phyloP scores from a whole-genome alignment of 2,888 invertebrate genomes.

The Platerodrilus igneus region DNA sequence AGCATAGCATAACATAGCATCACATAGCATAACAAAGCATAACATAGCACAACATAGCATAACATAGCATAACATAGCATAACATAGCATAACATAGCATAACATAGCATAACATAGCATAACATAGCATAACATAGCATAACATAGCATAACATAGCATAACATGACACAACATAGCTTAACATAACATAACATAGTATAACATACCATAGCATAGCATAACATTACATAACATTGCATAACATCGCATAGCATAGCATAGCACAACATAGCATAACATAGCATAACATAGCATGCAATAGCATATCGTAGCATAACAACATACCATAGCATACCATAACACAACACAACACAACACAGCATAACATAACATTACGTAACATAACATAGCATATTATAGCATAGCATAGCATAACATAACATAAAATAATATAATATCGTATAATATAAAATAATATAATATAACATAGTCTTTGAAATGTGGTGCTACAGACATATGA shows the following conservation, averaged over 20 bases:
- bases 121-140: conserved; percentile 1
- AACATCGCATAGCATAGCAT: conserved; percentile 3
- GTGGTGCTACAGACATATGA: too few relatives aligned
- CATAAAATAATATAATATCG: too few relatives aligned
- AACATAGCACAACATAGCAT: conserved; percentile 1
- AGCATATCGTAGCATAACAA: too few relatives aligned
- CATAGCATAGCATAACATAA: too few relatives aligned
- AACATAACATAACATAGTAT: conserved; percentile 3
- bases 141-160: conserved; percentile 4
- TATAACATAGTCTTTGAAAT: too few relatives aligned
- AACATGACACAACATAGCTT: not conserved
- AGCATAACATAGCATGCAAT: too few relatives aligned
- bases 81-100: conserved; percentile 2
- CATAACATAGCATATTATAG: too few relatives aligned
- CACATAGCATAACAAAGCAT: conserved; percentile 4
- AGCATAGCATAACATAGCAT: conserved; percentile 5
- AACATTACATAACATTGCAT: conserved; percentile 1
- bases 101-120: conserved; percentile 2
- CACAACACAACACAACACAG: too few relatives aligned
- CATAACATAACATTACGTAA: too few relatives aligned
- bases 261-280: conserved; percentile 1
- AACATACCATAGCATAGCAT: conserved; percentile 2
- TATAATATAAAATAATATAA: too few relatives aligned
- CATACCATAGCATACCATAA: too few relatives aligned
- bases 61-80: conserved; percentile 4